Conservation (phyloP, 2,113 vertebrate species). For the Clarias gariepinus region DNA sequence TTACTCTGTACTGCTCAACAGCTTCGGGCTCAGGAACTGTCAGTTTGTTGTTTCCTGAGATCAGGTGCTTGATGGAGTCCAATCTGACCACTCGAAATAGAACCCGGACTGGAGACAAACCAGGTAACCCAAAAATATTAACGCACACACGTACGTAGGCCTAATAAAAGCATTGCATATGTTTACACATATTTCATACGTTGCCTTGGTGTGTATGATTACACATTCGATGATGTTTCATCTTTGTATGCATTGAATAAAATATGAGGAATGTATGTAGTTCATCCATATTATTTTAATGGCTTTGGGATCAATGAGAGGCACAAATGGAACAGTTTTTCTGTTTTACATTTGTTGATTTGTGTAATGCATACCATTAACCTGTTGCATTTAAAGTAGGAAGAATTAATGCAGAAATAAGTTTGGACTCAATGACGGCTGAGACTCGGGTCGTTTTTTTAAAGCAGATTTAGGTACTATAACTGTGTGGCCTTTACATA, state of each 20-base stretch:
- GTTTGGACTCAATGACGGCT: not conserved
- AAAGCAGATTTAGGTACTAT: not conserved
- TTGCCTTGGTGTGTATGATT: not conserved
- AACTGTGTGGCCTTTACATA: not conserved
- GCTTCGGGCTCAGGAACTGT: not conserved
- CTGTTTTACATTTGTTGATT: not conserved
- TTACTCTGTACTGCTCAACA: not conserved
- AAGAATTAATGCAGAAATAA: not conserved
- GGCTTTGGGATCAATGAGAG: not conserved
- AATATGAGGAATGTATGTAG: not conserved
- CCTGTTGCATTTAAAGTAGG: not conserved
- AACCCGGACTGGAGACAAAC: not conserved
- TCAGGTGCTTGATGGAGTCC: not conserved
- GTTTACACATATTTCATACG: not conserved
- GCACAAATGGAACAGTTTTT: not conserved
- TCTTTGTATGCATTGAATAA: not conserved
- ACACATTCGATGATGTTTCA: not conserved
- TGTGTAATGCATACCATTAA: not conserved
- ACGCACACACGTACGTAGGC: not conserved
- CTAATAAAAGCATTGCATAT: not conserved
- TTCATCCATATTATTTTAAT: not conserved
- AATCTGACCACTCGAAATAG: not conserved
- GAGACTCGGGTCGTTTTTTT: not conserved
- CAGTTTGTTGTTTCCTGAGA: too few species aligned
- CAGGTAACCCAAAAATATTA: constrained; percentile 21